phyloP scores from a whole-genome alignment of 1,140 invertebrate species.

The Caerostris darwini region DNA sequence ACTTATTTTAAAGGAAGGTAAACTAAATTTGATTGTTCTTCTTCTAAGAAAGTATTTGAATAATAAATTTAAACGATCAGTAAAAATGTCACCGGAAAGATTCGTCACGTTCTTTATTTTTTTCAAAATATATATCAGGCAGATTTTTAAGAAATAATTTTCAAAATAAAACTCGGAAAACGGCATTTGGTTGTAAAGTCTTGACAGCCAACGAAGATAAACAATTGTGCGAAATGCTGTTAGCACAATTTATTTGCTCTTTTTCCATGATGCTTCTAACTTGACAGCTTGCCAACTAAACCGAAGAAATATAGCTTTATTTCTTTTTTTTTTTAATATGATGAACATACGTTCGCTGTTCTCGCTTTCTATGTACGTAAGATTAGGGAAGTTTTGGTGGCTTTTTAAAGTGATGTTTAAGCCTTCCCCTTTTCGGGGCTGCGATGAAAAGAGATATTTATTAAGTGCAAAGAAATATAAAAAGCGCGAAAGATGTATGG shows the following conservation, averaged over 20 bases:
- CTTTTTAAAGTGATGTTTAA: constrained; percentile 32
- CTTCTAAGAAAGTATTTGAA: neutral
- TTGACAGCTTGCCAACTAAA: constrained; percentile 53
- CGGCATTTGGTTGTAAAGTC: constrained; percentile 40
- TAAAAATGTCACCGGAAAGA: constrained; percentile 4
- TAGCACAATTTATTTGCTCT: constrained; percentile 51
- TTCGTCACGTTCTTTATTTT: neutral
- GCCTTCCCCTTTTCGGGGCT: neutral
- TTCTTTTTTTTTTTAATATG: constrained; percentile 50
- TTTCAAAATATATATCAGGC: constrained; percentile 16
- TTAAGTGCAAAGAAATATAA: constrained; percentile 29
- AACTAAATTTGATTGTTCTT: neutral
- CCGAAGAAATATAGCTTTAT: constrained; percentile 45
- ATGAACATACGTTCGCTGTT: constrained; percentile 20
- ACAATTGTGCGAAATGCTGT: constrained; percentile 46
- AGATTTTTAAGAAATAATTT: constrained; percentile 36
- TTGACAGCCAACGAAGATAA: constrained; percentile 51
- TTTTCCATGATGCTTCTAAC: constrained; percentile 40
- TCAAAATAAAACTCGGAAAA: neutral
- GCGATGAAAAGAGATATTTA: constrained; percentile 34
- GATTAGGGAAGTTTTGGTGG: constrained; percentile 14
- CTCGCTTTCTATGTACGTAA: constrained; percentile 17
- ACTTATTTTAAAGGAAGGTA: neutral
- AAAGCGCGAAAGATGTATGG: constrained; percentile 7
- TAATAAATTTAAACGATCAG: neutral